Percentiles rank a stretch among this genome's conserved stretches.
These are phyloP conservation scores for Ageneiosus marmoratus DNA, from an alignment of 2,113 vertebrate species.

Conservation along the genomic window DNA sequence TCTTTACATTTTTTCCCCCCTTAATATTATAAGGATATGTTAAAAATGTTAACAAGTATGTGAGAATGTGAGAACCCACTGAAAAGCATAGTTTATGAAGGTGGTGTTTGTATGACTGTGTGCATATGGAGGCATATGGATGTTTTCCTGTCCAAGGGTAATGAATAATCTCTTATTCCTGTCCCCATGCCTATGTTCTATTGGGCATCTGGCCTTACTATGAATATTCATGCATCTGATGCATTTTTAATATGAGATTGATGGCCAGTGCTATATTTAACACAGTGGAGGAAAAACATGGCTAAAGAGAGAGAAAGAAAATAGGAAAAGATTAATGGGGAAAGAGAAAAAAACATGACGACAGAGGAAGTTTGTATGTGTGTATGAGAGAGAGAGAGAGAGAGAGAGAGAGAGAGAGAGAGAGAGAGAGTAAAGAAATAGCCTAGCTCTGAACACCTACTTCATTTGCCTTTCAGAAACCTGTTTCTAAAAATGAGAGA, in stretches of 20 bases:
- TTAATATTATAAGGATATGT: not conserved
- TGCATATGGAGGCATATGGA: not conserved
- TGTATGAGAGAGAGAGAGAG: not conserved
- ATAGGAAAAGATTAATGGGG: constrained; percentile 10
- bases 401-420: not conserved
- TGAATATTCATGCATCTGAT: constrained; percentile 49
- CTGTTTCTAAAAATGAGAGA: constrained; percentile 28
- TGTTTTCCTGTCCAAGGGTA: constrained; percentile 25
- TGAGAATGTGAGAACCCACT: too few species aligned
- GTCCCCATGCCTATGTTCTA: constrained; percentile 25
- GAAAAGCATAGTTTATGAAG: not conserved
- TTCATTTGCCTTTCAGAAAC: constrained; percentile 33
- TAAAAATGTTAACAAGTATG: too few species aligned
- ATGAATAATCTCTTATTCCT: constrained; percentile 32
- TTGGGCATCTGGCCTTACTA: constrained; percentile 34
- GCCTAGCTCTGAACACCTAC: constrained; percentile 41
- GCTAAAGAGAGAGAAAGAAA: constrained; percentile 17
- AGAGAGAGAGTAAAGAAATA: not conserved
- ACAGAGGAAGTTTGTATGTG: constrained; percentile 18
- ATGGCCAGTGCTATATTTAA: constrained; percentile 50
- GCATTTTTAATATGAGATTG: constrained; percentile 44
- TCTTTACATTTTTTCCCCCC: not conserved
- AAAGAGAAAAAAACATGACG: constrained; percentile 5
- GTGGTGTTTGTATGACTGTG: constrained; percentile 1
- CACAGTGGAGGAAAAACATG: constrained; percentile 29